Conservation (phyloP, 2,888 invertebrate species). For the Melinaea marsaeus region DNA sequence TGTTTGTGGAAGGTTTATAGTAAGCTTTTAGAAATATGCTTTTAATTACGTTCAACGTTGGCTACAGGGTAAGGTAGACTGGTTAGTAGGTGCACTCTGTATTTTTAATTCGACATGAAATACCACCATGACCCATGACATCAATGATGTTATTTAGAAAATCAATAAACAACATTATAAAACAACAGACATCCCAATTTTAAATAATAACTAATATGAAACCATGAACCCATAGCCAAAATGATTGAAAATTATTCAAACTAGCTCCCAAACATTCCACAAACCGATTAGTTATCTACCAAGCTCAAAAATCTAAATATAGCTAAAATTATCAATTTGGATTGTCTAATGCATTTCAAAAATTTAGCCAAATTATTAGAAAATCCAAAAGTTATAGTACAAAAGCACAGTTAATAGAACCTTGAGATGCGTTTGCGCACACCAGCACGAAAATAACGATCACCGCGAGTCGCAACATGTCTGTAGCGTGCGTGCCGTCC, state of each 20-base stretch:
- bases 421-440: constrained; percentile 48
- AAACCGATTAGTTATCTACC: constrained; percentile 38
- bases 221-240: constrained; percentile 7
- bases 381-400: constrained; percentile 37
- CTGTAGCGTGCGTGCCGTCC: constrained; percentile 17
- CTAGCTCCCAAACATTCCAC: constrained; percentile 26
- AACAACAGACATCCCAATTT: no score
- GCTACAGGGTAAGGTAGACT: background rate
- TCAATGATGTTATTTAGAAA: no score
- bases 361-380: constrained; percentile 5
- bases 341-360: constrained; percentile 3
- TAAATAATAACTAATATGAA: no score
- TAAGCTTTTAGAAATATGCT: background rate
- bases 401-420: constrained; percentile 45
- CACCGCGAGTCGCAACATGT: constrained; percentile 45
- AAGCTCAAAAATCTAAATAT: constrained; percentile 41
- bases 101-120: no score
- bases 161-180: no score
- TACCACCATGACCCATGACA: no score
- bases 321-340: constrained; percentile 26
- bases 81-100: no score
- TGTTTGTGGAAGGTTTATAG: constrained; percentile 35
- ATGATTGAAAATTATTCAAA: background rate
- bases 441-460: constrained; percentile 43
- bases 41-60: background rate